phyloP scores from a whole-genome alignment of 2,113 vertebrate species.

The Syngnathus scovelli region DNA sequence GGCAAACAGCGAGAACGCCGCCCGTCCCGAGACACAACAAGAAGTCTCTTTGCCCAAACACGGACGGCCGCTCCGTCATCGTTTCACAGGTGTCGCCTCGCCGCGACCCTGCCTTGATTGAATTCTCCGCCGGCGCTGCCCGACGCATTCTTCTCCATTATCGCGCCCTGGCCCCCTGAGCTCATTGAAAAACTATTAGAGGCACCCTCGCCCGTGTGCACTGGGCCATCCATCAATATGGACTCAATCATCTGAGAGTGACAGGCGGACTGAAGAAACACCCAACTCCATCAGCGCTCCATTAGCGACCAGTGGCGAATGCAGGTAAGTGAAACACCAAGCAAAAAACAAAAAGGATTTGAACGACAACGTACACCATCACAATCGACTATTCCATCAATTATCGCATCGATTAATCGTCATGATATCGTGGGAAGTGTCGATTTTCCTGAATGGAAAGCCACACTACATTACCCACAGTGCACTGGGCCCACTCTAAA shows the following conservation, averaged over 20 bases:
- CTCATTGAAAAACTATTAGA: slow-evolving; percentile 29
- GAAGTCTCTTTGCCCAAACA: slow-evolving; percentile 18
- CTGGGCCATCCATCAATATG: slow-evolving; percentile 53
- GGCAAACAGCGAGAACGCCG: slow-evolving; percentile 33
- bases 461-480: no score
- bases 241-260: background rate
- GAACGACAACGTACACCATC: no score
- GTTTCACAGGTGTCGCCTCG: slow-evolving; percentile 22
- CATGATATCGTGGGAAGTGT: no score
- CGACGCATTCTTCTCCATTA: background rate
- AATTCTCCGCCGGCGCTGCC: slow-evolving; percentile 12
- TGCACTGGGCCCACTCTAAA: no score
- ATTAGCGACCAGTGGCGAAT: background rate
- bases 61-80: slow-evolving; percentile 27
- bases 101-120: slow-evolving; percentile 20
- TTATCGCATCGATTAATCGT: no score
- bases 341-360: no score
- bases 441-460: no score
- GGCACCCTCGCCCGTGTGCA: slow-evolving; percentile 62
- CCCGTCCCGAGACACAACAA: slow-evolving; percentile 42
- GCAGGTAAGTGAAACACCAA: no score
- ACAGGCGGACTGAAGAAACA: background rate
- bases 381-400: no score
- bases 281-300: background rate
- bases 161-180: background rate